These are phyloP conservation scores for Ectropis grisescens DNA, from an alignment of 1,140 invertebrate species.

Conservation along the genomic window DNA sequence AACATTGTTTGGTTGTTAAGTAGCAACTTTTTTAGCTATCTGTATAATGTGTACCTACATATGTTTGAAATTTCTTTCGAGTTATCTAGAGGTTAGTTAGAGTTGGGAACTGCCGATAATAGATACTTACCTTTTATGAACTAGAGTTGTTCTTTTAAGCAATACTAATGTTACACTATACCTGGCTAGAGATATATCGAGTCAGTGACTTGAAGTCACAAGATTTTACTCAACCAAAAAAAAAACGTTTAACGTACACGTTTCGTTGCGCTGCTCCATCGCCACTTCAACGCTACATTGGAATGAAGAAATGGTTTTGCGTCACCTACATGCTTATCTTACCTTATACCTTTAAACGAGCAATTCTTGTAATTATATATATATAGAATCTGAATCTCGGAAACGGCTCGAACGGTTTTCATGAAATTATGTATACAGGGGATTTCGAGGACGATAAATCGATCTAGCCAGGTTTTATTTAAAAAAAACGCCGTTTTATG, in stretches of 20 bases:
- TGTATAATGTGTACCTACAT: no score
- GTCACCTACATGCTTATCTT: neutral
- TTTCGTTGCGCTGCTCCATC: no score
- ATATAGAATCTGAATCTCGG: no score
- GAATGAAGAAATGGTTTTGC: neutral
- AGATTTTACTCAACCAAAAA: neutral
- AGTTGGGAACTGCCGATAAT: neutral
- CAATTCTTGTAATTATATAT: no score
- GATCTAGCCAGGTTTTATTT: no score
- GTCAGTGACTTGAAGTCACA: neutral
- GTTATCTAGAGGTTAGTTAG: no score
- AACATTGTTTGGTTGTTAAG: neutral
- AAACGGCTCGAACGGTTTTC: no score
- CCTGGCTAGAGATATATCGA: neutral
- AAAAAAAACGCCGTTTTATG: no score
- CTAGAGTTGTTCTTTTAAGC: neutral
- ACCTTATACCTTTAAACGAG: no score
- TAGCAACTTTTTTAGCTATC: neutral
- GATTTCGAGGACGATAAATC: no score
- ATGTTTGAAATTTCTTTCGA: no score
- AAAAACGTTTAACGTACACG: neutral
- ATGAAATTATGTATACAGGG: no score
- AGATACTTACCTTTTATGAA: neutral
- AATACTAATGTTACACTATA: neutral
- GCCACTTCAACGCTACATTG: neutral